Conservation (phyloP, 2,888 invertebrate genomes). For the Reticulitermes lucifugus region DNA sequence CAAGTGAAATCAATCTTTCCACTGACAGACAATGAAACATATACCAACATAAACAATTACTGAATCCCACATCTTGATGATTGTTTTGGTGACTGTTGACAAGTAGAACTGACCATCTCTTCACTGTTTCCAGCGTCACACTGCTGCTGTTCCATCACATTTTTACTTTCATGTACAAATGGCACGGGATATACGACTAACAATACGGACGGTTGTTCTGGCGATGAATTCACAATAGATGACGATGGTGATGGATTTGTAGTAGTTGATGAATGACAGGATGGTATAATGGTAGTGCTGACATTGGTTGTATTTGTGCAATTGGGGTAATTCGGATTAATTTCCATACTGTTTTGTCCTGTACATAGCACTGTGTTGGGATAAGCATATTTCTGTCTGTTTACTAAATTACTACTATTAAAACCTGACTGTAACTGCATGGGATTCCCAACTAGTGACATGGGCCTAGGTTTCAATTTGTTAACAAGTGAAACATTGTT, state of each 20-base stretch:
- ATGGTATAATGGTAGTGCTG: constrained; percentile 26
- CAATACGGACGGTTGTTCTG: constrained; percentile 44
- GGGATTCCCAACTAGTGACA: constrained; percentile 6
- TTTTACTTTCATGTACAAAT: constrained; percentile 57
- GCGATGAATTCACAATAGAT: constrained; percentile 27
- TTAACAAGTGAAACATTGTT: constrained; percentile 4
- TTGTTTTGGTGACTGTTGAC: constrained; percentile 3
- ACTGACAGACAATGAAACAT: background rate
- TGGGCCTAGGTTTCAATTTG: background rate
- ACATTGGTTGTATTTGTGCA: background rate
- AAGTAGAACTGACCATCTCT: background rate
- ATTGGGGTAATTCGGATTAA: constrained; percentile 8
- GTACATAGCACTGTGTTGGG: constrained; percentile 11
- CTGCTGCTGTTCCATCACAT: constrained; percentile 7
- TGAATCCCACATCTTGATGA: constrained; percentile 38
- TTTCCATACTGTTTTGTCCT: constrained; percentile 13
- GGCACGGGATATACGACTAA: constrained; percentile 44
- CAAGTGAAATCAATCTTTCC: background rate
- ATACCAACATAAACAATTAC: constrained; percentile 1
- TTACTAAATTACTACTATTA: constrained; percentile 29
- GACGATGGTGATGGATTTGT: background rate
- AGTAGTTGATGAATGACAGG: constrained; percentile 19
- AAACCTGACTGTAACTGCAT: constrained; percentile 2
- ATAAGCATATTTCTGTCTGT: constrained; percentile 12
- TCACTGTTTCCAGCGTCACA: constrained; percentile 8